phyloP scores from a whole-genome alignment of 1,140 invertebrate genomes.

The Chlorops oryzae region DNA sequence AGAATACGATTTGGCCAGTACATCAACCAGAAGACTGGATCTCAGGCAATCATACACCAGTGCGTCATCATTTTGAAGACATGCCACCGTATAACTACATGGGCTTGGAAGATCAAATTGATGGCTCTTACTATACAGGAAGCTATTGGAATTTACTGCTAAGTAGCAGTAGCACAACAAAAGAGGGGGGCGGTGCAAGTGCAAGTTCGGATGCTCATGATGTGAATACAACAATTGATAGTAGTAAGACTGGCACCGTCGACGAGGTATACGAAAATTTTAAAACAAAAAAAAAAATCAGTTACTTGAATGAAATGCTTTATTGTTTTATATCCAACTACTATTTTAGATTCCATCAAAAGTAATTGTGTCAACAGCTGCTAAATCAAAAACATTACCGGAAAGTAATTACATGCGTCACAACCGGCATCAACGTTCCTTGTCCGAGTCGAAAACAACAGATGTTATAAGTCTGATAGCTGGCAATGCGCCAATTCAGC shows the following conservation, averaged over 20 bases:
- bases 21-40: slow-evolving; percentile 61
- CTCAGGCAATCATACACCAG: slow-evolving; percentile 43
- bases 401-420: slow-evolving; percentile 31
- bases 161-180: slow-evolving; percentile 13
- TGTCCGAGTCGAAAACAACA: slow-evolving; percentile 61
- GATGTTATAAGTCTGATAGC: slow-evolving; percentile 39
- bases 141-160: slow-evolving; percentile 35
- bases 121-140: slow-evolving; percentile 33
- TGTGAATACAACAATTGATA: slow-evolving; percentile 29
- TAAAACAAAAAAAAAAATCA: background rate
- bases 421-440: slow-evolving; percentile 53
- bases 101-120: slow-evolving; percentile 39
- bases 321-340: no score
- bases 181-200: slow-evolving; percentile 14
- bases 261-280: slow-evolving; percentile 21
- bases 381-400: slow-evolving; percentile 39
- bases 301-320: background rate
- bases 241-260: slow-evolving; percentile 15
- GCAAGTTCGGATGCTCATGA: slow-evolving; percentile 24
- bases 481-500: slow-evolving; percentile 5
- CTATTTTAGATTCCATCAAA: no score
- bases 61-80: slow-evolving; percentile 43
- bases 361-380: slow-evolving; percentile 5
- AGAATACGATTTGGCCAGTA: slow-evolving; percentile 78
- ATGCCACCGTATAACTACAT: slow-evolving; percentile 38